A percentile compares a stretch with the other conserved stretches of the same genome.
These are phyloP conservation scores for Sarcophilus harrisii DNA, from an alignment of 2,797 vertebrate species.

Conservation along the genomic window DNA sequence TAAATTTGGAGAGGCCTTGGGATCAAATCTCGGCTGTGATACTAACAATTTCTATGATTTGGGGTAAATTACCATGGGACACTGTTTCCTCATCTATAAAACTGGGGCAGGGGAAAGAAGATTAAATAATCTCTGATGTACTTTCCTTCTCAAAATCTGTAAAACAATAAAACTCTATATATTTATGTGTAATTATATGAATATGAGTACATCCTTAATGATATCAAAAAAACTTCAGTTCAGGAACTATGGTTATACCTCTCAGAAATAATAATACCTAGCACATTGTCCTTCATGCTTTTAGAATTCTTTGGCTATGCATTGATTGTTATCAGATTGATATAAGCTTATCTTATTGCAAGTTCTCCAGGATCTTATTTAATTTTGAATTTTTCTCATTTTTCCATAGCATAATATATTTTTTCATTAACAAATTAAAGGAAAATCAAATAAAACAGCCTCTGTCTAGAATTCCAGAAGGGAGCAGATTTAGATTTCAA, in stretches of 20 bases:
- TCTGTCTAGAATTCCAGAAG: not conserved
- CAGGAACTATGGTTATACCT: not conserved
- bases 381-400: constrained; percentile 5
- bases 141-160: not conserved
- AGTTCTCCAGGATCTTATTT: not conserved
- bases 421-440: constrained; percentile 35
- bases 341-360: not conserved
- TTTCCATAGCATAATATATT: constrained; percentile 39
- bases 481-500: not conserved
- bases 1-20: not conserved
- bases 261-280: not conserved
- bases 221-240: constrained; percentile 15
- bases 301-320: not conserved
- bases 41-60: not conserved
- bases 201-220: not conserved
- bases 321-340: not conserved
- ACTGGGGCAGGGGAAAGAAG: not conserved
- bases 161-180: not conserved
- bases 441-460: constrained; percentile 30
- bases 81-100: not conserved
- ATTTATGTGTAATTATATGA: not conserved
- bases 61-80: not conserved
- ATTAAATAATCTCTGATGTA: not conserved
- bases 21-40: not conserved
- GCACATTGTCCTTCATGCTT: not conserved